phyloP scores from a whole-genome alignment of 2,888 invertebrate genomes.

The Dioctria rufipes region DNA sequence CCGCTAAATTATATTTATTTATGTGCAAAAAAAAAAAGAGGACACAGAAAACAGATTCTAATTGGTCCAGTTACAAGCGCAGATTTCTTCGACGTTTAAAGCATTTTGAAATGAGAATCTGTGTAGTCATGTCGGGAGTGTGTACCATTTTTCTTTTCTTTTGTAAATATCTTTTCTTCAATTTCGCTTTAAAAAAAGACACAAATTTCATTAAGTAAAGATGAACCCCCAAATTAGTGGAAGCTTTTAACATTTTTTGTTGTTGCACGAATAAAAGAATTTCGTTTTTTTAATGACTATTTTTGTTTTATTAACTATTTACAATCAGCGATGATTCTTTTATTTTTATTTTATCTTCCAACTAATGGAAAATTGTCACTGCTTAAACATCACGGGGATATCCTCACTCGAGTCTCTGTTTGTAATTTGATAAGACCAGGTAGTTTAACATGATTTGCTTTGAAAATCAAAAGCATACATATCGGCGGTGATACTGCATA shows the following conservation, averaged over 20 bases:
- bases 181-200: neutral
- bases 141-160: neutral
- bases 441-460: too few species aligned
- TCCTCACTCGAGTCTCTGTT: too few species aligned
- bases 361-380: neutral
- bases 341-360: neutral
- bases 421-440: too few species aligned
- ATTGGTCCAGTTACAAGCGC: neutral
- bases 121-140: neutral
- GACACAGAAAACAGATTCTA: neutral
- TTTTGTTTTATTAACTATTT: conserved; percentile 1
- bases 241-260: conserved; percentile 23
- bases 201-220: neutral
- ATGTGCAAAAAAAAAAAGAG: neutral
- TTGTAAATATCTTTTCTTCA: neutral
- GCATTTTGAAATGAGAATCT: neutral
- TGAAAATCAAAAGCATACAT: too few species aligned
- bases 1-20: neutral
- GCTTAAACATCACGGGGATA: too few species aligned
- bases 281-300: conserved; percentile 17
- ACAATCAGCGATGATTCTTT: neutral
- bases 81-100: neutral
- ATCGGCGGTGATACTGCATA: too few species aligned
- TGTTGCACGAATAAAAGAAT: conserved; percentile 40
- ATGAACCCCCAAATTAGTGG: conserved; percentile 3